Evolutionary conservation across 1,140 invertebrate genomes (phyloP), one percentile per base, ranked within the genome.

Genomic region (Ditylenchus dipsaci): DNA sequence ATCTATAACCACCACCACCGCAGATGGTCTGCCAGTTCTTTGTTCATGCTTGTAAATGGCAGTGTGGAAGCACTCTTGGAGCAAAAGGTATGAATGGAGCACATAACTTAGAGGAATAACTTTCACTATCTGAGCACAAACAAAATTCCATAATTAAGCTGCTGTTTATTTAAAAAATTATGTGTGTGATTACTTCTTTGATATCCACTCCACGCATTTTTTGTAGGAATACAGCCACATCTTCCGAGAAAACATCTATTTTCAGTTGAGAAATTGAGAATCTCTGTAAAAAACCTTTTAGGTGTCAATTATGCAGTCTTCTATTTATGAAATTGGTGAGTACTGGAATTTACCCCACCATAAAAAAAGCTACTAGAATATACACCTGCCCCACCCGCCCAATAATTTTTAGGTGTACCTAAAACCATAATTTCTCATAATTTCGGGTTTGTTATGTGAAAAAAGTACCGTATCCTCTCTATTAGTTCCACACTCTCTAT

Each of bases 231-330:
- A 75, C 74, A 11, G 47, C 67, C 0, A 67, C 65, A 68, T 75
- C 74, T 21, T 63, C 73, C 19, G 59, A 67, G 43, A 68, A 73
- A 23, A 74, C 71, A n/a, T 72, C 63, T 33, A 62, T 63, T 49
- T 75, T 67, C 13, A 75, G 38, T 26, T 56, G 23, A 11, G 73
- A 77, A 45, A 76, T 73, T 13, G 71, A 59, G 49, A 75, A 75
- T 38, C 71, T 30, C 67, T 72, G 58, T 27, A 72, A 43, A 60
- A 3, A 27, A 67, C 15, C 26, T 9, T 70, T 70, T 21, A 9
- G 1, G 19, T 70, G 29, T 17, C 45, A 65, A 62, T 5, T 33
- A 49, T 47, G 11, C 60, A 27, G 3, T 15, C 58, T n/a, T 15
- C n/a, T n/a, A n/a, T n/a, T n/a, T n/a, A n/a, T n/a, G n/a, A n/a